Base-by-base conservation (phyloP, 2,888 invertebrate species). In the Calliopum simillimum region DNA sequence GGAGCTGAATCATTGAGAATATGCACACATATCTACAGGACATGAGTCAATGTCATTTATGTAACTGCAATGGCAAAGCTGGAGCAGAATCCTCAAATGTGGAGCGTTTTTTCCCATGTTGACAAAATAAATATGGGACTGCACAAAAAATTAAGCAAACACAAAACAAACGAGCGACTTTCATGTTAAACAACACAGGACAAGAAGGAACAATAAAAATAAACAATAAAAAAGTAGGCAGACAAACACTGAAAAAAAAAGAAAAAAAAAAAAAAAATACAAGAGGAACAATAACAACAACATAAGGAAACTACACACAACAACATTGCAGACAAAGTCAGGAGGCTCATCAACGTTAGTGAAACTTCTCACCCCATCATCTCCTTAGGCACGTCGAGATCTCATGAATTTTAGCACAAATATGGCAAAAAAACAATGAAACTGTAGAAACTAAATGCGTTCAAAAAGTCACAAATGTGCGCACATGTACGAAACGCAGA, bases 11-110 rank as follows among this genome's bases (percentile, higher is more conserved):
- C 33, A 33, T 33, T 33, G 33, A 33, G 8, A 33, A 33, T 33
- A 33, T 33, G 8, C 33, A 33, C 25, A 25, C 25, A 43, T n/a
- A n/a, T n/a, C n/a, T n/a, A n/a, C 59, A 41, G 25, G 59, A 49
- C 51, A 59, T 33, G 55, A 62, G 62, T 68, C 68, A 68, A 69
- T 69, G 63, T 69, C 63, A 69, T 33, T 56, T 55, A n/a, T n/a
- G n/a, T n/a, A 59, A 16, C 58, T 43, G 33, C 58, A 59, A 33
- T 33, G 33, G 33, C 8, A 14, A 33, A 43, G 41, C 33, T 51
- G 43, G 51, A 41, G 51, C 64, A 64, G 44, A 8, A 43, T n/a
- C 11, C 11, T 21, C 43, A 41, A 41, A 58, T 33, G 58, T 14
- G 14, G 41, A 33, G n/a, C n/a, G n/a, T 58, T n/a, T 58, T 14